Percentiles rank a stretch among this genome's conserved stretches.
These are phyloP conservation scores for Andrena trimmerana DNA, from an alignment of 2,888 invertebrate species.

Conservation along the genomic window DNA sequence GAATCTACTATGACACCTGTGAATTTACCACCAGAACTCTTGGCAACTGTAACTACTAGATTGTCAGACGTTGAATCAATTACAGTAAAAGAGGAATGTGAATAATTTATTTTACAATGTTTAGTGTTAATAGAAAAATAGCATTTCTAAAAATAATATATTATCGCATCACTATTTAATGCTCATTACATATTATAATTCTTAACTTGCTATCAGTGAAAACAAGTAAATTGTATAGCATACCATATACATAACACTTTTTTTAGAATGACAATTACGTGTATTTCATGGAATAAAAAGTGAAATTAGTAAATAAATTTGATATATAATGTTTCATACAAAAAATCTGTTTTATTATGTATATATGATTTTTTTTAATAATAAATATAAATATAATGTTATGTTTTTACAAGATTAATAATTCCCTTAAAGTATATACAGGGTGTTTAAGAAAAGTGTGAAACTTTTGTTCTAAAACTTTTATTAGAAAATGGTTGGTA, in stretches of 20 bases:
- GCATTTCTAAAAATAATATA: conserved; percentile 3
- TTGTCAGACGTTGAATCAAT: conserved; percentile 64
- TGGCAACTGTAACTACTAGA: conserved; percentile 79
- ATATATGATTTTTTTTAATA: not conserved
- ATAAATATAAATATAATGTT: not conserved
- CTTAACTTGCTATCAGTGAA: not conserved
- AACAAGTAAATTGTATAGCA: not conserved
- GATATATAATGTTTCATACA: not conserved
- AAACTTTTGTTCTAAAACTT: no score
- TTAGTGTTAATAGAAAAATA: conserved; percentile 15
- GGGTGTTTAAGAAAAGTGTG: no score
- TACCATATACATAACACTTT: not conserved
- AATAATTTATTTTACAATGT: conserved; percentile 41
- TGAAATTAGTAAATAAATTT: conserved; percentile 18
- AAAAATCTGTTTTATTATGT: not conserved
- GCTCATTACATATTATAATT: not conserved
- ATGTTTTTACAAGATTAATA: conserved; percentile 9
- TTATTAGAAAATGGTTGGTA: no score
- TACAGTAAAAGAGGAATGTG: conserved; percentile 52
- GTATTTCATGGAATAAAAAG: not conserved
- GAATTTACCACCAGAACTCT: conserved; percentile 80
- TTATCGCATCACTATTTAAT: conserved; percentile 7
- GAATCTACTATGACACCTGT: conserved; percentile 81
- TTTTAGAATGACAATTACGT: not conserved
- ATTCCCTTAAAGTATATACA: not conserved